Base-by-base conservation (phyloP, 2,888 invertebrate genomes). In the Spodoptera picta region DNA sequence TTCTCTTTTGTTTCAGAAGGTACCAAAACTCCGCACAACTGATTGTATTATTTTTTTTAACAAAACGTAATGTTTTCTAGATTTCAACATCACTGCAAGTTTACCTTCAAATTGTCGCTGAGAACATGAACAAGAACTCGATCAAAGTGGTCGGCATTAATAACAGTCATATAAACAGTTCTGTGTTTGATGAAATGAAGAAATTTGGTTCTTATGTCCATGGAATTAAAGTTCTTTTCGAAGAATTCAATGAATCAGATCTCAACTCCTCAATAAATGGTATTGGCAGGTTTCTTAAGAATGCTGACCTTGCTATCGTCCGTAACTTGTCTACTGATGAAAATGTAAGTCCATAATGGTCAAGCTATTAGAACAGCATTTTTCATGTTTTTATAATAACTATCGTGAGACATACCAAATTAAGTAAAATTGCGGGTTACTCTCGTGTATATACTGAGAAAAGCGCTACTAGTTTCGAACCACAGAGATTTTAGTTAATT, bases 51-150 rank as follows among this genome's bases (percentile, higher is more conserved):
- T 19, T 19, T 19, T 19, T 36, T 36, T 36, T 9, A 36, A 36
- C 7, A 36, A 36, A 9, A 9, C 0, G 9, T 36, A 1, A 36
- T 7, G n/a, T 36, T 9, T 36, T 36, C 27, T 52, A 83, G 83
- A 43, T 61, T 49, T 66, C 64, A 7, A 62, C 77, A 41, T 74
- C 81, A 11, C 41, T 83, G n/a, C 65, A 68, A 54, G 58, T 81
- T 48, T 81, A 77, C 46, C 41, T 81, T n/a, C 85, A 85, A 83
- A 78, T 83, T 6, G 76, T 85, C n/a, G 75, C 79, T 23, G 84
- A 85, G 73, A 85, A 85, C 62, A 46, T 78, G 1, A 78, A 75
- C 42, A 82, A 78, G 56, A 61, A 74, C 11, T 43, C 45, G 0
- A 63, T 84, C 1, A 78, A 74, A n/a, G 63, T 80, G 11, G 45